These are phyloP conservation scores for Etheostoma cragini DNA, from an alignment of 2,113 vertebrate species.

Conservation along the genomic window DNA sequence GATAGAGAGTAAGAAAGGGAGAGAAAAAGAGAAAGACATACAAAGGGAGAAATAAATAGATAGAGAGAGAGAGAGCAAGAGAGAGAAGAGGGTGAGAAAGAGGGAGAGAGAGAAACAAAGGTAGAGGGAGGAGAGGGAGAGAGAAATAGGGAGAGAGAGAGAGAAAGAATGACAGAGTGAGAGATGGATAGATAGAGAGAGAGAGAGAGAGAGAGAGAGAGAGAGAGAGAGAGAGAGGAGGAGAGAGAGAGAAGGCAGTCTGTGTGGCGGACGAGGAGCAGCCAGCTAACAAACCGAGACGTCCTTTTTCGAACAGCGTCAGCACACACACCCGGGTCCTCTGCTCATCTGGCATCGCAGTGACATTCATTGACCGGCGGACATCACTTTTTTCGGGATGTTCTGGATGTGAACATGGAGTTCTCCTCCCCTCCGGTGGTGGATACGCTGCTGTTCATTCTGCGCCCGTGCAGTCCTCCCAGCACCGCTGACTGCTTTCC, in stretches of 20 bases:
- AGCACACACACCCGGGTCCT: background rate
- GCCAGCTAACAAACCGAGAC: constrained; percentile 16
- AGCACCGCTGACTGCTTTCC: constrained; percentile 47
- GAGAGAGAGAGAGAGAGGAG: background rate
- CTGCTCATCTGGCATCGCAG: background rate
- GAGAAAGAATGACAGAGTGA: too few species aligned
- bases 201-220: background rate
- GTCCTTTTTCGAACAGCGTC: constrained; percentile 28
- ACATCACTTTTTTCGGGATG: constrained; percentile 71
- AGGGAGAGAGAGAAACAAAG: too few species aligned
- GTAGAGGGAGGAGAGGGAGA: too few species aligned
- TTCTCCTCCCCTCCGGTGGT: constrained; percentile 47
- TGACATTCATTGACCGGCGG: constrained; percentile 29
- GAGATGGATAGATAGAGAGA: too few species aligned
- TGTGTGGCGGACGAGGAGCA: background rate
- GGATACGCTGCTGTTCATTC: constrained; percentile 46
- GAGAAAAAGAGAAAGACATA: too few species aligned
- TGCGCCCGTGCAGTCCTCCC: constrained; percentile 48
- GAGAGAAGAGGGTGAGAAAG: too few species aligned
- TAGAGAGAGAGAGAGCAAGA: too few species aligned
- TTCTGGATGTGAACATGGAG: constrained; percentile 80
- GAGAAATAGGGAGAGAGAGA: background rate
- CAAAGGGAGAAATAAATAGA: too few species aligned
- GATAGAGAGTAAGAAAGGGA: too few species aligned
- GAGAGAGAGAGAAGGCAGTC: background rate